These are phyloP conservation scores for Istiophorus platypterus DNA, from an alignment of 2,113 vertebrate species.

Conservation along the genomic window DNA sequence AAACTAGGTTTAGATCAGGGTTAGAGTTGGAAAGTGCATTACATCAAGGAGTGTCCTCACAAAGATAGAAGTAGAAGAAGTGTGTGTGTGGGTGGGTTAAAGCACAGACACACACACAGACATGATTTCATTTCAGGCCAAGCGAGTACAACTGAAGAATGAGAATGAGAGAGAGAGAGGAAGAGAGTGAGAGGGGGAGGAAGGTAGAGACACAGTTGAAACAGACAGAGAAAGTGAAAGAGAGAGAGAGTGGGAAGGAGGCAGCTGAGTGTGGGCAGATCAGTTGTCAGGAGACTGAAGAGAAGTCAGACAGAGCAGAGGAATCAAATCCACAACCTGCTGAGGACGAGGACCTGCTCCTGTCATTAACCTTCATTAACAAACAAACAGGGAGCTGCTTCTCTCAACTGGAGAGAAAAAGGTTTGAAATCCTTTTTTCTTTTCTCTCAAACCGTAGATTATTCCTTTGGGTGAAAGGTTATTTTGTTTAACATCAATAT, in stretches of 20 bases:
- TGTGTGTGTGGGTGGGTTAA: not conserved
- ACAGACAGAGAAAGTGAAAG: not conserved
- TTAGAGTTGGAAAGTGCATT: too few species aligned
- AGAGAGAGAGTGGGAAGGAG: too few species aligned
- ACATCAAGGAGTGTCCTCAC: too few species aligned
- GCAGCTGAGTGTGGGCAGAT: slow-evolving; percentile 10
- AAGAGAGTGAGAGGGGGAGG: slow-evolving; percentile 8
- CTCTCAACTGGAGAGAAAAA: not conserved
- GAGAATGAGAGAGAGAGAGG: slow-evolving; percentile 47
- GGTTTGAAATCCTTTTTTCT: slow-evolving; percentile 27
- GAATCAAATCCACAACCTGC: slow-evolving; percentile 9
- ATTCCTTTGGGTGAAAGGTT: not conserved
- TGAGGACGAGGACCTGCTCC: not conserved
- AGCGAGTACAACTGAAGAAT: slow-evolving; percentile 50
- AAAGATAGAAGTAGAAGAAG: too few species aligned
- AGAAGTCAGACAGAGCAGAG: slow-evolving; percentile 11
- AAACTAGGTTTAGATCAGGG: too few species aligned
- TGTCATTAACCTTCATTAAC: not conserved
- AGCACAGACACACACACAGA: slow-evolving; percentile 25
- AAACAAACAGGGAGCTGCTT: not conserved
- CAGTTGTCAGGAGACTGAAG: slow-evolving; percentile 13
- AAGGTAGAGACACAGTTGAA: not conserved
- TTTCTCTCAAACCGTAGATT: not conserved
- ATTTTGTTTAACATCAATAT: not conserved
- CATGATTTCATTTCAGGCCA: slow-evolving; percentile 70